These are phyloP conservation scores for Anabacerthia variegaticeps DNA, from an alignment of 2,797 vertebrate genomes.

Conservation along the genomic window DNA sequence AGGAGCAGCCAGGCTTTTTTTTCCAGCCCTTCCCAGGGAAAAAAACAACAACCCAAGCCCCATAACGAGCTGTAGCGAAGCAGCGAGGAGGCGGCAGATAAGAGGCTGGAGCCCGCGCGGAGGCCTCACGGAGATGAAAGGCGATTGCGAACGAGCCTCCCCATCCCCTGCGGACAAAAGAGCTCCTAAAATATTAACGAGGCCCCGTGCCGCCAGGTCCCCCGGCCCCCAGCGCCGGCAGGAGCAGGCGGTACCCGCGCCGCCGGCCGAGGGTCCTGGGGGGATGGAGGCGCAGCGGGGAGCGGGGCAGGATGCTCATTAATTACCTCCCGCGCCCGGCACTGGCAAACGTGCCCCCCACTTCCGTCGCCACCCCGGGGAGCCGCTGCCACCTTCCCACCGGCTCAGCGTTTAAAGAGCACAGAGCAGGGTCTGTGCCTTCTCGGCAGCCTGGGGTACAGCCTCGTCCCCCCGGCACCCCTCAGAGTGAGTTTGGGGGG, in stretches of 20 bases:
- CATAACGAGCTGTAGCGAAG: neutral
- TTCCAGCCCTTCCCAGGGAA: neutral
- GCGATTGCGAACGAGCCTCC: slow-evolving; percentile 11
- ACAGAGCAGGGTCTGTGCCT: neutral
- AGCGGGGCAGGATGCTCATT: slow-evolving; percentile 40
- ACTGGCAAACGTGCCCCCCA: neutral
- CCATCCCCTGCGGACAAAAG: slow-evolving; percentile 47
- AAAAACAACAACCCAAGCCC: neutral
- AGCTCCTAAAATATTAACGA: slow-evolving; percentile 71
- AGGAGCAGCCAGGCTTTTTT: slow-evolving; percentile 26
- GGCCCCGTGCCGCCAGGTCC: slow-evolving; percentile 20
- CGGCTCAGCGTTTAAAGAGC: neutral
- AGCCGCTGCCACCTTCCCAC: neutral
- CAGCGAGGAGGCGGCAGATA: slow-evolving; percentile 4
- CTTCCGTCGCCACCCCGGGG: neutral
- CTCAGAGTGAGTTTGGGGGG: rapidly evolving
- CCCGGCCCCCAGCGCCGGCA: neutral
- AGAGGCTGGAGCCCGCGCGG: slow-evolving; percentile 13
- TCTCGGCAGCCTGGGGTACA: rapidly evolving
- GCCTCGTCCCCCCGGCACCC: neutral
- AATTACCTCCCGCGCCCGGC: neutral
- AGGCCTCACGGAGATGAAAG: slow-evolving; percentile 60
- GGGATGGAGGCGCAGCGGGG: neutral
- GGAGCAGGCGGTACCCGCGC: neutral
- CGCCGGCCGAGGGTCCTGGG: neutral